phyloP scores from a whole-genome alignment of 2,797 vertebrate species.

The Capromys pilorides region DNA sequence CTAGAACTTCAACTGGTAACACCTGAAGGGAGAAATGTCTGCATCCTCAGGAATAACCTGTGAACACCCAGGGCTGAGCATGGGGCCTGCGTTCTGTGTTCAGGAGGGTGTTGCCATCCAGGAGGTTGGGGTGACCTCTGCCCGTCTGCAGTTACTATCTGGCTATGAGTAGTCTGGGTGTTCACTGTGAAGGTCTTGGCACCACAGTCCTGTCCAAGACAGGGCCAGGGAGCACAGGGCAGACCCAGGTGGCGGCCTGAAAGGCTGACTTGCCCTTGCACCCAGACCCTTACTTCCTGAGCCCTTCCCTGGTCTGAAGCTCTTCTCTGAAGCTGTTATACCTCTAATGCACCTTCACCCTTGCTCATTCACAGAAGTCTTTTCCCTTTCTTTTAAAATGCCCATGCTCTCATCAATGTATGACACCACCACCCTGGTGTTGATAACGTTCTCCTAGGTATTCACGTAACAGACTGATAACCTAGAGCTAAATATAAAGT shows the following conservation, averaged over 20 bases:
- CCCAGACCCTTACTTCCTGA: not conserved
- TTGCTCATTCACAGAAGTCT: not conserved
- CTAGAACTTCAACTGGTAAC: not conserved
- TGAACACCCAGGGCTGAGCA: rapidly evolving
- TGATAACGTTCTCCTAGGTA: not conserved
- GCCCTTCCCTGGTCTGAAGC: not conserved
- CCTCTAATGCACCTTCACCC: not conserved
- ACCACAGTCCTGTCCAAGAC: not conserved
- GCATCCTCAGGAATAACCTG: not conserved
- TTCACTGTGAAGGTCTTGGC: not conserved
- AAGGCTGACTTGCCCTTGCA: rapidly evolving
- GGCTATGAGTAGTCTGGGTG: not conserved
- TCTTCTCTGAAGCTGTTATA: not conserved
- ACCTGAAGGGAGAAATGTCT: not conserved
- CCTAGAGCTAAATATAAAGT: not conserved
- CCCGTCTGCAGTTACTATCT: not conserved
- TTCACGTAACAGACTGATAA: not conserved
- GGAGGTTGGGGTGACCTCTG: not conserved
- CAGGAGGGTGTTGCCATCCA: not conserved
- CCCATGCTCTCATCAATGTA: not conserved
- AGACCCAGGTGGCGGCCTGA: not conserved
- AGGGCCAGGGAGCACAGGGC: not conserved
- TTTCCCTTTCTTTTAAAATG: not conserved
- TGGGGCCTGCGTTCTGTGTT: not conserved
- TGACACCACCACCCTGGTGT: not conserved